A percentile compares a stretch with the other conserved stretches of the same genome.
Conservation (phyloP, 1,140 invertebrate species). For the Pogonognathellus flavescens region DNA sequence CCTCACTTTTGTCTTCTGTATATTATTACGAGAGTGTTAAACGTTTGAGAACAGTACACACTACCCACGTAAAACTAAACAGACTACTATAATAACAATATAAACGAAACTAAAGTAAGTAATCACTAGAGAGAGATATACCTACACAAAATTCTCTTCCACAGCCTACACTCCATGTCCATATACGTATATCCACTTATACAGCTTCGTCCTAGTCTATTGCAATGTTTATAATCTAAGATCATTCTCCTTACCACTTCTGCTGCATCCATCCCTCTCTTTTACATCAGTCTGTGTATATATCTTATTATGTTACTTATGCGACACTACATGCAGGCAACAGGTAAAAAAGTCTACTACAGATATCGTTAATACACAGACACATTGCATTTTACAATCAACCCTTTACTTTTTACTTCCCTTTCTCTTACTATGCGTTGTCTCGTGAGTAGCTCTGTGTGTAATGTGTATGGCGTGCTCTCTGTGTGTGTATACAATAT, state of each 20-base stretch:
- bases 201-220: no score
- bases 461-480: background rate
- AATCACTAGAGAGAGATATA: no score
- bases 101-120: no score
- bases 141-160: no score
- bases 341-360: background rate
- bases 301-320: no score
- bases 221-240: conserved; percentile 41
- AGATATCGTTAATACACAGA: background rate
- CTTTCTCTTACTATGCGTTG: conserved; percentile 25
- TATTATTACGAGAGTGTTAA: no score
- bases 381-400: conserved; percentile 4
- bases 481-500: background rate
- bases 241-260: conserved; percentile 39
- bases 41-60: no score
- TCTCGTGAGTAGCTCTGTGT: background rate
- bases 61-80: no score
- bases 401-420: conserved; percentile 50
- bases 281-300: background rate
- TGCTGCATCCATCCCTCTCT: background rate
- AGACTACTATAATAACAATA: no score
- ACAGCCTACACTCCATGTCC: no score
- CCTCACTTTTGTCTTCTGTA: background rate
- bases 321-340: background rate
- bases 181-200: no score